A percentile compares a stretch with the other conserved stretches of the same genome.
Evolutionary conservation across 2,797 vertebrate species (phyloP).

Genomic region (Pogoniulus pusillus): DNA sequence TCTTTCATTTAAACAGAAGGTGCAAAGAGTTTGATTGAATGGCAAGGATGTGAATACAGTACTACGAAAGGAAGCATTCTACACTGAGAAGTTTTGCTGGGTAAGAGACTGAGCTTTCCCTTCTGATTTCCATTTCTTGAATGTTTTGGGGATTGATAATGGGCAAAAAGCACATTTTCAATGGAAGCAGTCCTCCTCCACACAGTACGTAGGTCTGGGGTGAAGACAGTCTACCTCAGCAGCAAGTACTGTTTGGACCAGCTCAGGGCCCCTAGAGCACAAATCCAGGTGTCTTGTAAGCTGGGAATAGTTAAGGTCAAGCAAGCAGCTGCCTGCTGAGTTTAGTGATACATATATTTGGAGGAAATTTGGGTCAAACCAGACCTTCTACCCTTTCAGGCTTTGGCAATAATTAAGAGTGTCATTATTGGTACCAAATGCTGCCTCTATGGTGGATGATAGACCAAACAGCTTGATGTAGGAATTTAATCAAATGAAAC

Average conservation of each 20-base stretch:
- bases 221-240: background rate
- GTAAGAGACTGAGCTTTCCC: background rate
- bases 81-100: background rate
- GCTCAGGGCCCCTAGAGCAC: background rate
- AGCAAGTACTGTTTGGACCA: background rate
- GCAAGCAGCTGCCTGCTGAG: background rate
- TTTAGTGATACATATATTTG: background rate
- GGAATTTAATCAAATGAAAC: background rate
- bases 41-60: background rate
- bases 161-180: background rate
- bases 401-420: background rate
- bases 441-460: fast-evolving
- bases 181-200: background rate
- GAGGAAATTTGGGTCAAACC: background rate
- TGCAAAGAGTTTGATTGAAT: background rate
- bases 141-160: background rate
- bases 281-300: background rate
- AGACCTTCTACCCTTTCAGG: background rate
- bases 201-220: fast-evolving
- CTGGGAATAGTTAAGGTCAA: background rate
- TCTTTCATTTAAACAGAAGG: conserved; percentile 40
- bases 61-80: background rate
- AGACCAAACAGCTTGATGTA: background rate
- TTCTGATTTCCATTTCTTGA: background rate
- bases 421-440: background rate